These are phyloP conservation scores for Parauchenoglanis punctatus DNA, from an alignment of 2,797 vertebrate genomes.

Conservation along the genomic window DNA sequence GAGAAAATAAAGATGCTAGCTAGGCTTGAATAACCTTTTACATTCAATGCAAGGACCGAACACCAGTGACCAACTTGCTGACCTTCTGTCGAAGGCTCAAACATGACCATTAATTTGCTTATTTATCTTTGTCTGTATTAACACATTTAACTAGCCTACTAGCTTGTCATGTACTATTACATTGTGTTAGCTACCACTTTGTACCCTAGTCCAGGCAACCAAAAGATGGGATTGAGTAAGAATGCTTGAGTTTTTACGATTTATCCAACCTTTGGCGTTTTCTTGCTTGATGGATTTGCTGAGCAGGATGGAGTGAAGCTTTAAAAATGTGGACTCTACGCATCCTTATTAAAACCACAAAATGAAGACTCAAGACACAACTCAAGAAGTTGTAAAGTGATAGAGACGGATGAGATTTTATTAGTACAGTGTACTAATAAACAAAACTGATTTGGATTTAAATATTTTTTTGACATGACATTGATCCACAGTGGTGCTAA, in stretches of 20 bases:
- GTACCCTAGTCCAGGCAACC: neutral
- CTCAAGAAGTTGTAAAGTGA: neutral
- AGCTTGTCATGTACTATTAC: neutral
- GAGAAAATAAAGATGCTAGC: neutral
- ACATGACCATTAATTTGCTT: neutral
- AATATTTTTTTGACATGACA: constrained; percentile 65
- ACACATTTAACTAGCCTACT: neutral
- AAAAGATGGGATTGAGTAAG: neutral
- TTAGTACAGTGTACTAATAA: constrained; percentile 65
- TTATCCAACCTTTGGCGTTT: neutral
- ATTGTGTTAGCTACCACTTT: neutral
- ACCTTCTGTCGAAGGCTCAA: neutral
- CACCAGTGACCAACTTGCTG: neutral
- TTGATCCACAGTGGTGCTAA: constrained; percentile 67
- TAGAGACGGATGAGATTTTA: constrained; percentile 64
- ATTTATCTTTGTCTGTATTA: no score
- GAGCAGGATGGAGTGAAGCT: neutral
- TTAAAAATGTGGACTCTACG: neutral
- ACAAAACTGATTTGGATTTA: constrained; percentile 58
- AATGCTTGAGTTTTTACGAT: neutral
- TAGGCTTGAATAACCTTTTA: neutral
- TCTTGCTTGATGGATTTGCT: neutral
- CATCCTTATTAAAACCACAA: neutral
- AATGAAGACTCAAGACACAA: neutral
- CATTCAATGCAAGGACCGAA: neutral